phyloP scores from a whole-genome alignment of 2,888 invertebrate species.

The Archips crataeganus region DNA sequence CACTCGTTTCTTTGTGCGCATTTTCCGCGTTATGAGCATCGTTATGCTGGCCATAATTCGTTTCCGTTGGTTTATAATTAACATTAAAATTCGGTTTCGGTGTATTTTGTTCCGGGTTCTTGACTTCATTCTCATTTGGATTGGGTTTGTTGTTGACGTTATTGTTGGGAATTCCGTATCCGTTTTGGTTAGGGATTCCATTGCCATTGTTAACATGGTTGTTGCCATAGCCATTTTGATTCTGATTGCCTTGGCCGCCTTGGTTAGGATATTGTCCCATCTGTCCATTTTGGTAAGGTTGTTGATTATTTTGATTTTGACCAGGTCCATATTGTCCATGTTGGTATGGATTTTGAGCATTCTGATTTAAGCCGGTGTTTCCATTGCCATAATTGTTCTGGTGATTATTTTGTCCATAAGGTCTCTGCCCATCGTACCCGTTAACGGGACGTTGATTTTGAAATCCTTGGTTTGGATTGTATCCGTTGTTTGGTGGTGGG shows the following conservation, averaged over 20 bases:
- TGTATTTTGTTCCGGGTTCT: conserved; percentile 23
- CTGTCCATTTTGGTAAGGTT: neutral
- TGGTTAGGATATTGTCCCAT: conserved; percentile 13
- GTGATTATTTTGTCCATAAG: conserved; percentile 35
- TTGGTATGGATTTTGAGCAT: neutral
- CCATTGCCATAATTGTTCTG: conserved; percentile 37
- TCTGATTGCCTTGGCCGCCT: conserved; percentile 15
- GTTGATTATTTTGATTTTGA: neutral
- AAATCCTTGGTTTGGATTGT: conserved; percentile 34
- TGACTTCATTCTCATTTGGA: conserved; percentile 23
- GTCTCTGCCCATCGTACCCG: conserved; percentile 29
- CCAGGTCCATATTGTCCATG: neutral
- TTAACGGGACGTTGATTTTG: conserved; percentile 37
- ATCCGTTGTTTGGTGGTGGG: conserved; percentile 23
- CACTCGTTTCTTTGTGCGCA: conserved; percentile 36
- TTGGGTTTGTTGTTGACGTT: conserved; percentile 22
- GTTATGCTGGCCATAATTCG: conserved; percentile 38
- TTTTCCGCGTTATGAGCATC: conserved; percentile 28
- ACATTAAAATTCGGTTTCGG: conserved; percentile 22
- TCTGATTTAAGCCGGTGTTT: conserved; percentile 26
- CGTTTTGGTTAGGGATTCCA: conserved; percentile 40
- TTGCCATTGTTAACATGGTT: conserved; percentile 42
- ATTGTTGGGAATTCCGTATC: conserved; percentile 38
- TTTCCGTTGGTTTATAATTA: conserved; percentile 40
- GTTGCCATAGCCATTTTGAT: conserved; percentile 36